These are phyloP conservation scores for Chloropsis hardwickii DNA, from an alignment of 2,113 vertebrate genomes.

Conservation along the genomic window DNA sequence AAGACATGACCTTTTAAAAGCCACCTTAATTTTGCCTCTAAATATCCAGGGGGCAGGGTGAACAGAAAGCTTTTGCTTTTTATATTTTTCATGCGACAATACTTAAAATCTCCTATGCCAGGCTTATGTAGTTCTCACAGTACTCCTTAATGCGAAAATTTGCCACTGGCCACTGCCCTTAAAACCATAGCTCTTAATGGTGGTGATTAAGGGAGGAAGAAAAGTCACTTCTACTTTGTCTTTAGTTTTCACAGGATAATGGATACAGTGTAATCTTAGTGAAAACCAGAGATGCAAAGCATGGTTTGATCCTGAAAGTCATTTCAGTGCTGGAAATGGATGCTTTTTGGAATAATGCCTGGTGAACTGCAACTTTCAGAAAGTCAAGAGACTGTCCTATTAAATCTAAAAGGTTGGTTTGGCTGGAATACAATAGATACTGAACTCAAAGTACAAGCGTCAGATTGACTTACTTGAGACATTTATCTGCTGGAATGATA, in stretches of 20 bases:
- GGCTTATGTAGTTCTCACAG: not conserved
- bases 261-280: not conserved
- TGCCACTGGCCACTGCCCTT: not conserved
- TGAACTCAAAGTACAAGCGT: constrained; percentile 3
- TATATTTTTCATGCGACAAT: not conserved
- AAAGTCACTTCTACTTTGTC: not conserved
- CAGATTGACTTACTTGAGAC: constrained; percentile 5
- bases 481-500: constrained; percentile 9
- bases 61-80: not conserved
- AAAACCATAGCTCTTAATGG: not conserved
- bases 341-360: constrained; percentile 13
- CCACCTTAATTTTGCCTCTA: not conserved
- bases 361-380: not conserved
- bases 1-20: not conserved
- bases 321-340: not conserved
- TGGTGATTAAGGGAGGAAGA: not conserved
- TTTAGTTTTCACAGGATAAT: not conserved
- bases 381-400: not conserved
- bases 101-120: not conserved
- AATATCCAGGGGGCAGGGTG: not conserved
- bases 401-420: constrained; percentile 39
- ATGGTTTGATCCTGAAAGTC: not conserved
- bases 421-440: not conserved
- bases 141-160: not conserved
- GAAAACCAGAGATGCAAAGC: constrained; percentile 24